Evolutionary conservation across 1,140 invertebrate species (phyloP).

Genomic region (Aradophagus sp.): DNA sequence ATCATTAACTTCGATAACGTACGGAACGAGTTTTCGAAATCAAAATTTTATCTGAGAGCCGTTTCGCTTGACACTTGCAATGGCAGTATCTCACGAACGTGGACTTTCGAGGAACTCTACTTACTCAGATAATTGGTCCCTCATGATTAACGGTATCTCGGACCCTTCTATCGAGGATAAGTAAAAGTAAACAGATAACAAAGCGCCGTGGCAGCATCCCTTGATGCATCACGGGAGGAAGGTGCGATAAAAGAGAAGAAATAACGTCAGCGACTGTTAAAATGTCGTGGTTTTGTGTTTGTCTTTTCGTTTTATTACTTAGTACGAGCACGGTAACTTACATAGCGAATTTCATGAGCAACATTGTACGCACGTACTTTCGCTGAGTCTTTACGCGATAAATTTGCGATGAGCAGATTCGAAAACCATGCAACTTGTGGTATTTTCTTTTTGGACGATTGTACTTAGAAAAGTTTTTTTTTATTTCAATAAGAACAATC

Average conservation of each 20-base stretch:
- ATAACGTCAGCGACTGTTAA: constrained; percentile 1
- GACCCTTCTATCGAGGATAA: constrained; percentile 43
- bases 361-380: too few relatives aligned
- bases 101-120: constrained; percentile 41
- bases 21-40: constrained; percentile 44
- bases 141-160: constrained; percentile 44
- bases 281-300: neutral
- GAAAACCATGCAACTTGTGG: too few relatives aligned
- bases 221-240: constrained; percentile 10
- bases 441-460: too few relatives aligned
- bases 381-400: too few relatives aligned
- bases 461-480: too few relatives aligned
- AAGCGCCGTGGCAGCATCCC: constrained; percentile 21
- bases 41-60: constrained; percentile 41
- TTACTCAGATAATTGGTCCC: constrained; percentile 50
- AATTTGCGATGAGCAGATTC: too few relatives aligned
- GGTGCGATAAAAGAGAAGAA: constrained; percentile 20
- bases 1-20: constrained; percentile 37
- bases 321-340: too few relatives aligned
- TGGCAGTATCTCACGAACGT: constrained; percentile 37
- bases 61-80: constrained; percentile 38
- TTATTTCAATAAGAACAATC: too few relatives aligned
- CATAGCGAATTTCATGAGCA: too few relatives aligned
- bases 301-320: neutral
- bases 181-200: constrained; percentile 40